A percentile compares a stretch with the other conserved stretches of the same genome.
These are phyloP conservation scores for Schizaphis graminum DNA, from an alignment of 2,888 invertebrate genomes.

Conservation along the genomic window DNA sequence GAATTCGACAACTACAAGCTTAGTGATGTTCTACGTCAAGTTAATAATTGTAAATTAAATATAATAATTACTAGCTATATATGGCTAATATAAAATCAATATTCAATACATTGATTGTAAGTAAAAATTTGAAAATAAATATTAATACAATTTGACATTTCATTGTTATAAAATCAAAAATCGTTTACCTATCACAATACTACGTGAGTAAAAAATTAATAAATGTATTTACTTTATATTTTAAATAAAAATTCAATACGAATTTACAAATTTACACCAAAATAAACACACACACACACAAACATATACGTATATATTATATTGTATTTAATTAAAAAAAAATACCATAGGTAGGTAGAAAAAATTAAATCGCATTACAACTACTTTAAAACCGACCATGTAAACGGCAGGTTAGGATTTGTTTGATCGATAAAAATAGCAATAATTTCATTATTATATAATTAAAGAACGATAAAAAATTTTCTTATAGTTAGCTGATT, in stretches of 20 bases:
- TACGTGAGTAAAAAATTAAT: not conserved
- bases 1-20: not conserved
- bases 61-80: not conserved
- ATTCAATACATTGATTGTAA: not conserved
- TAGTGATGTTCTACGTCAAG: too few relatives aligned
- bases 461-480: not conserved
- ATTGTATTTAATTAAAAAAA: not conserved
- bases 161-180: not conserved
- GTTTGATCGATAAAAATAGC: not conserved
- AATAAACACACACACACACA: not conserved
- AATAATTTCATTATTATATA: not conserved
- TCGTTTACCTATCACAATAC: not conserved
- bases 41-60: not conserved
- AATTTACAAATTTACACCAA: too few relatives aligned
- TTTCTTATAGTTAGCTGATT: not conserved
- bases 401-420: not conserved
- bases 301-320: not conserved
- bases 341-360: not conserved
- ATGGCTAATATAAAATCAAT: not conserved
- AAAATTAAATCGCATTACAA: not conserved
- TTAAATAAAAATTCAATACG: not conserved
- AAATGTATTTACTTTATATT: not conserved
- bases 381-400: not conserved
- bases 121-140: not conserved
- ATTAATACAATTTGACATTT: not conserved